Evolutionary conservation across 2,797 vertebrate genomes (phyloP).

Genomic region (Linurgus olivaceus): DNA sequence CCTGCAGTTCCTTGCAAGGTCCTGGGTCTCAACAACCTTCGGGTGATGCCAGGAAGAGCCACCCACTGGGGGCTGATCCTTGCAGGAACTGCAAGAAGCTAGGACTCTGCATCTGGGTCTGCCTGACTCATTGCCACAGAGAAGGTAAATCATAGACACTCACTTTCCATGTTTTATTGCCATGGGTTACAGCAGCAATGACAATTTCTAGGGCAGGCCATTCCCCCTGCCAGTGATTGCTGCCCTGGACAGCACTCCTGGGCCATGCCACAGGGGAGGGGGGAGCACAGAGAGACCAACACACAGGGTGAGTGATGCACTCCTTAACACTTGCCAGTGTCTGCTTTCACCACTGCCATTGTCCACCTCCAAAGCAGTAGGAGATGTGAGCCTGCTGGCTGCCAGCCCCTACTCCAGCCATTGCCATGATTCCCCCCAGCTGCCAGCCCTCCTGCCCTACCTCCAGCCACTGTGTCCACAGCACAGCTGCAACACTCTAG

Average conservation of each 20-base stretch:
- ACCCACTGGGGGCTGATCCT: neutral
- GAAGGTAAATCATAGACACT: neutral
- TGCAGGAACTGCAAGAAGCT: neutral
- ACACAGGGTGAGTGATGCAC: rapidly evolving
- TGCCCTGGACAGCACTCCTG: neutral
- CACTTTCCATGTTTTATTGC: neutral
- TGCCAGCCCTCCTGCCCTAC: neutral
- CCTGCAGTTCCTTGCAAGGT: neutral
- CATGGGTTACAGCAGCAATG: neutral
- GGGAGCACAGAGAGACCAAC: neutral
- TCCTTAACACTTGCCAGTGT: neutral
- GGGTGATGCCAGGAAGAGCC: rapidly evolving
- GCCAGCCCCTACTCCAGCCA: neutral
- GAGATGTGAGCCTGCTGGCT: neutral
- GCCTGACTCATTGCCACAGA: neutral
- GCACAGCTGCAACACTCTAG: neutral
- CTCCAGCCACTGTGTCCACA: rapidly evolving
- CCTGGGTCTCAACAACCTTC: neutral
- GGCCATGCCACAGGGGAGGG: neutral
- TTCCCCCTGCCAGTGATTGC: neutral
- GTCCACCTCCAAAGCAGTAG: rapidly evolving
- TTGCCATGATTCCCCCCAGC: neutral
- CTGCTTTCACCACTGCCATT: neutral
- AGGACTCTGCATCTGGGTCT: rapidly evolving
- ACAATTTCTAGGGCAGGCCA: neutral